A percentile compares a stretch with the other conserved stretches of the same genome.
Evolutionary conservation across 2,888 invertebrate species (phyloP).

Genomic region (Sturmia bella): DNA sequence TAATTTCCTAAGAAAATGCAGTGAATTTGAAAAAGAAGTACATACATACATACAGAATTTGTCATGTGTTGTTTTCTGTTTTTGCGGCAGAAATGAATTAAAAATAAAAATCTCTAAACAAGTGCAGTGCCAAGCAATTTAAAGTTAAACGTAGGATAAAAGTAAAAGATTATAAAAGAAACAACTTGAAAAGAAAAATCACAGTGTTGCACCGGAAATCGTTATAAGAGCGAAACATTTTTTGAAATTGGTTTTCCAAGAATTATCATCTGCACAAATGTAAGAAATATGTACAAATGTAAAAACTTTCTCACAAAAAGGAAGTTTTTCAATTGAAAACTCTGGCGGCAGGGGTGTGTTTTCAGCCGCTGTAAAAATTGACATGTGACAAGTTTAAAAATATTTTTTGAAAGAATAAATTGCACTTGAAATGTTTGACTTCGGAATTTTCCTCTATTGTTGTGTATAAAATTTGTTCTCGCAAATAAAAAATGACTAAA

Average conservation of each 20-base stretch:
- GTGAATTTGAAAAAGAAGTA: conserved; percentile 9
- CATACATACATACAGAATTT: conserved; percentile 1
- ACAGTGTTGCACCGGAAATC: conserved; percentile 67
- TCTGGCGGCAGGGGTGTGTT: neutral
- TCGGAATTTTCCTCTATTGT: too few species aligned
- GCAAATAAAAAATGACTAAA: too few species aligned
- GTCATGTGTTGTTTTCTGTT: conserved; percentile 31
- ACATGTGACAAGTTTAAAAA: neutral
- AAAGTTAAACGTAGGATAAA: conserved; percentile 46
- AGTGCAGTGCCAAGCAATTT: conserved; percentile 67
- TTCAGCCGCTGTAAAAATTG: neutral
- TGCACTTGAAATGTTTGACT: too few species aligned
- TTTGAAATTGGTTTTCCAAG: conserved; percentile 41
- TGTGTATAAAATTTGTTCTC: too few species aligned
- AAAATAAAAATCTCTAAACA: conserved; percentile 49
- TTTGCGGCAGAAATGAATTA: conserved; percentile 29
- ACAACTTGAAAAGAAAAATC: conserved; percentile 15
- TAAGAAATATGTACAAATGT: conserved; percentile 69
- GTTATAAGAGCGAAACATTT: conserved; percentile 38
- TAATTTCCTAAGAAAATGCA: conserved; percentile 27
- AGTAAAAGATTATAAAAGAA: conserved; percentile 20
- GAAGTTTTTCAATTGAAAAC: conserved; percentile 47
- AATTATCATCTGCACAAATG: conserved; percentile 54
- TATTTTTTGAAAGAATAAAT: too few species aligned
- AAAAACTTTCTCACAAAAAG: conserved; percentile 44